These are phyloP conservation scores for Beroe forskalii DNA, from an alignment of 37 sponge, comb jelly and placozoan species.

Conservation along the genomic window DNA sequence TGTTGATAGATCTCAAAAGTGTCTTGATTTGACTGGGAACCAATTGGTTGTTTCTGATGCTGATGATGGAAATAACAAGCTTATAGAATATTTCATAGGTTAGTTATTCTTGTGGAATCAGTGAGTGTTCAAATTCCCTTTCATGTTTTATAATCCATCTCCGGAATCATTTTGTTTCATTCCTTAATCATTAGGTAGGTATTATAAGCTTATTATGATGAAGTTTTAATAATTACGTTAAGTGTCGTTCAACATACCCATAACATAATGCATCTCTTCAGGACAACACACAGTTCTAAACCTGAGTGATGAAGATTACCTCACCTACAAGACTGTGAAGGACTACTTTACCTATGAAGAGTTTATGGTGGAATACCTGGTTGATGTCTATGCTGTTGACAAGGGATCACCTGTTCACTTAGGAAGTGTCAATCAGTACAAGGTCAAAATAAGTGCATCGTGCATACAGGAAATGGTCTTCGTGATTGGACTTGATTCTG, in stretches of 20 bases:
- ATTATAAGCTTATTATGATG: no score
- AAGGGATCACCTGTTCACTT: background rate
- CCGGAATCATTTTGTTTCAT: no score
- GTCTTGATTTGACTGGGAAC: background rate
- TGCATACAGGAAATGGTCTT: slow-evolving; percentile 32
- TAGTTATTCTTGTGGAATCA: no score
- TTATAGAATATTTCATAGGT: slow-evolving; percentile 29
- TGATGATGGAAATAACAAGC: slow-evolving; percentile 19
- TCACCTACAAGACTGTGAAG: background rate
- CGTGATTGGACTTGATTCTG: background rate
- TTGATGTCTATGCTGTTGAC: slow-evolving; percentile 24
- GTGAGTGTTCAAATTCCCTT: no score
- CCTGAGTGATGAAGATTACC: background rate
- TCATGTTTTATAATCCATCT: no score
- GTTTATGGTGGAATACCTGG: slow-evolving; percentile 2
- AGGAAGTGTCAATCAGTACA: background rate
- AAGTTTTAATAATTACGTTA: no score
- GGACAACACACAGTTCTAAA: slow-evolving; percentile 6
- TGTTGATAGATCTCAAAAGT: background rate
- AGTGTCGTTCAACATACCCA: no score
- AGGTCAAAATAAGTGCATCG: slow-evolving; percentile 2
- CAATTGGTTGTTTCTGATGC: slow-evolving; percentile 28
- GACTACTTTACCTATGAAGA: slow-evolving; percentile 59
- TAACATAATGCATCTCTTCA: no score
- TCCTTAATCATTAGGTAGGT: no score